phyloP scores from a whole-genome alignment of 2,888 invertebrate genomes.

The Emmelina monodactyla region DNA sequence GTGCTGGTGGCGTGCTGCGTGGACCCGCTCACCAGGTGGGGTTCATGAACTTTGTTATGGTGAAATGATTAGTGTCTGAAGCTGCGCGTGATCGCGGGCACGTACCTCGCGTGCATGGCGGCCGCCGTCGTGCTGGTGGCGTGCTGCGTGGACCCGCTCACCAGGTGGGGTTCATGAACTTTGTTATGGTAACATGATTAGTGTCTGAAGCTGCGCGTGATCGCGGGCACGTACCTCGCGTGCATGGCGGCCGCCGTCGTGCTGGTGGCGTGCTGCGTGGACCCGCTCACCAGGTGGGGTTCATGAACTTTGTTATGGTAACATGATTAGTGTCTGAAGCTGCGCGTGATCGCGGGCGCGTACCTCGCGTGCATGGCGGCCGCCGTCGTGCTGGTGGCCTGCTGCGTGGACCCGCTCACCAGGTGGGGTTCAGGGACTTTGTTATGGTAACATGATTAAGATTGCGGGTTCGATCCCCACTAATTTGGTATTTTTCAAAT shows the following conservation, averaged over 20 bases:
- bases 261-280: conserved; percentile 80
- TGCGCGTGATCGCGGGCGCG: conserved; percentile 80
- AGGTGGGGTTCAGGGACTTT: too few species aligned
- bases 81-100: conserved; percentile 80
- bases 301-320: too few species aligned
- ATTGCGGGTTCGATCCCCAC: too few species aligned
- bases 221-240: conserved; percentile 81
- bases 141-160: conserved; percentile 81
- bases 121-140: conserved; percentile 77
- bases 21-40: conserved; percentile 80
- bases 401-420: conserved; percentile 82
- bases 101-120: conserved; percentile 82
- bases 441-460: too few species aligned
- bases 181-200: too few species aligned
- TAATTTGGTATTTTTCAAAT: too few species aligned
- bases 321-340: too few species aligned
- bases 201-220: conserved; percentile 77
- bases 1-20: conserved; percentile 79
- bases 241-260: conserved; percentile 80
- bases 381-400: conserved; percentile 76
- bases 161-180: too few species aligned
- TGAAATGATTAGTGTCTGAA: too few species aligned
- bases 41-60: too few species aligned
- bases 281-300: conserved; percentile 79
- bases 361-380: conserved; percentile 81